Percentiles rank a stretch among this genome's conserved stretches.
These are phyloP conservation scores for Plutella xylostella DNA, from an alignment of 2,888 invertebrate genomes.

Conservation along the genomic window DNA sequence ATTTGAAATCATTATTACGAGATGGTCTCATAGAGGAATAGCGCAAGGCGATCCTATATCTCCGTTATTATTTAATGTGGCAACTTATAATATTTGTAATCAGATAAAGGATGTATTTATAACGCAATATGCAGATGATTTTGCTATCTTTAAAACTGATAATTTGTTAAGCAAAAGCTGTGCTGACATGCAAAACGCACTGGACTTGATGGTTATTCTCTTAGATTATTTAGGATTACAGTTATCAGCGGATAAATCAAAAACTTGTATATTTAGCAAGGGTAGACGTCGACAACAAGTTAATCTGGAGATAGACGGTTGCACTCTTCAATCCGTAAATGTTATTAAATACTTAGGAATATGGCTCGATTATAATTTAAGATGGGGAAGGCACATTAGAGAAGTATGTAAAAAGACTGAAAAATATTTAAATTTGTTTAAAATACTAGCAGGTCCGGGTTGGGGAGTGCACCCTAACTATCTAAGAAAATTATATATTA, in stretches of 20 bases:
- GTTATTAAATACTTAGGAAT: conserved; percentile 17
- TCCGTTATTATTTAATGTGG: conserved; percentile 25
- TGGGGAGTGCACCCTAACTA: conserved; percentile 14
- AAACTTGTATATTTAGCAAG: conserved; percentile 18
- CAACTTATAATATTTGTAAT: conserved; percentile 2
- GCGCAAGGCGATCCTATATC: conserved; percentile 26
- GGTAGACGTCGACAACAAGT: conserved; percentile 5
- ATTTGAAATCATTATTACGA: conserved; percentile 14
- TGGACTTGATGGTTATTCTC: conserved; percentile 10
- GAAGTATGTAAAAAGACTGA: conserved; percentile 9
- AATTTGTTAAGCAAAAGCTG: not conserved
- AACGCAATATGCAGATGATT: conserved; percentile 23
- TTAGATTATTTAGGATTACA: conserved; percentile 15
- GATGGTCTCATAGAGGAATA: conserved; percentile 17
- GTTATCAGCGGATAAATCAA: conserved; percentile 17
- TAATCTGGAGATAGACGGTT: conserved; percentile 11
- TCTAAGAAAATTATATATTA: no score
- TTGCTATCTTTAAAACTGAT: conserved; percentile 10
- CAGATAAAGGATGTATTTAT: conserved; percentile 14
- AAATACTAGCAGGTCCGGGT: conserved; percentile 10
- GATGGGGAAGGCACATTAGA: conserved; percentile 18
- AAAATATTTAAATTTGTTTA: conserved; percentile 16
- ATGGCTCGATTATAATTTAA: conserved; percentile 17
- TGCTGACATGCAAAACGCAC: conserved; percentile 9
- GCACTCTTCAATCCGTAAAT: conserved; percentile 12